Percentiles rank a stretch among this genome's conserved stretches.
Conservation (phyloP, 2,888 invertebrate species). For the Agrilus mali region DNA sequence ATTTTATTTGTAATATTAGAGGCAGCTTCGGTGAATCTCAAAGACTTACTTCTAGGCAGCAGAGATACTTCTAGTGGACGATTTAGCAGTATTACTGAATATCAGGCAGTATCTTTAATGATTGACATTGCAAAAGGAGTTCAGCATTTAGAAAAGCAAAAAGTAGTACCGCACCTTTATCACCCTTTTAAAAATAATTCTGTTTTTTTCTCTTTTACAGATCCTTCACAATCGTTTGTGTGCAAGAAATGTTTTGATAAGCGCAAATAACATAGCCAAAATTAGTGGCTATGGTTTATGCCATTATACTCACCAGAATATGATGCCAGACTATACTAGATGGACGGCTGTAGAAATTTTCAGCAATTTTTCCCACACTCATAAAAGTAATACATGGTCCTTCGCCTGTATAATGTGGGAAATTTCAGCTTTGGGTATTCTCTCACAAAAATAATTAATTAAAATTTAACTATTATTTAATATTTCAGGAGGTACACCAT, state of each 20-base stretch:
- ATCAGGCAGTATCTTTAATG: conserved; percentile 48
- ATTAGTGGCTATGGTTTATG: conserved; percentile 64
- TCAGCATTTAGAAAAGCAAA: conserved; percentile 53
- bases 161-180: conserved; percentile 26
- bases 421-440: conserved; percentile 55
- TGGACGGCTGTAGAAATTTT: conserved; percentile 74
- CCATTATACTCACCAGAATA: conserved; percentile 47
- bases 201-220: conserved; percentile 21
- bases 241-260: conserved; percentile 57
- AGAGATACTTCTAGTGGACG: conserved; percentile 40
- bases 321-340: conserved; percentile 60
- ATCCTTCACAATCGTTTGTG: conserved; percentile 63
- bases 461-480: conserved; percentile 1
- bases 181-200: not conserved
- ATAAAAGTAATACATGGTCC: conserved; percentile 72
- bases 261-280: conserved; percentile 54
- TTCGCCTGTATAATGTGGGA: conserved; percentile 77
- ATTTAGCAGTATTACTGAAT: conserved; percentile 44
- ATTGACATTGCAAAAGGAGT: conserved; percentile 58
- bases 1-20: conserved; percentile 64
- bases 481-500: conserved; percentile 56
- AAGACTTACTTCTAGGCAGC: conserved; percentile 53
- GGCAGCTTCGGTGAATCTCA: conserved; percentile 51
- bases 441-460: not conserved
- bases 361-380: conserved; percentile 52